These are phyloP conservation scores for Piprites chloris DNA, from an alignment of 2,113 vertebrate genomes.

Conservation along the genomic window DNA sequence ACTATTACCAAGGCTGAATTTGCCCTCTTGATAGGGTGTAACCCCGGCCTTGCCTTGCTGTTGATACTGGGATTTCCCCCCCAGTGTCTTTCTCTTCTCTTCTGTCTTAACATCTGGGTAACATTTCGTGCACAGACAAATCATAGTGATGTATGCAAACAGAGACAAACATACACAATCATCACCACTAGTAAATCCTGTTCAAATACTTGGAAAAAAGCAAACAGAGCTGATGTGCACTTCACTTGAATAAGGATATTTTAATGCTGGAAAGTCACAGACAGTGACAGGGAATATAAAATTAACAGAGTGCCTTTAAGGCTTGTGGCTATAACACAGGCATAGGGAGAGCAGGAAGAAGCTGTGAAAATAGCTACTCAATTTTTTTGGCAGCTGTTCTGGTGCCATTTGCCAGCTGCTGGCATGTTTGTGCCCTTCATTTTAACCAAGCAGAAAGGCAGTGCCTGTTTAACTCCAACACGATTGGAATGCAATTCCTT, in stretches of 20 bases:
- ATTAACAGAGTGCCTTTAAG: constrained; percentile 19
- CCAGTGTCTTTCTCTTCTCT: not conserved
- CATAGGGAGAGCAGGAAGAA: not conserved
- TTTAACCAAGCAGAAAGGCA: constrained; percentile 39
- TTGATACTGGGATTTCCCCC: not conserved
- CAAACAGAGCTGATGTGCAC: not conserved
- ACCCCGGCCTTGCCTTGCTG: not conserved
- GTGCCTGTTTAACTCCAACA: not conserved
- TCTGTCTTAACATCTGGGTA: constrained; percentile 12
- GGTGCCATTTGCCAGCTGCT: constrained; percentile 36
- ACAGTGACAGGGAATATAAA: constrained; percentile 37
- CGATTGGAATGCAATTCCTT: not conserved
- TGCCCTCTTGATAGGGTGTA: not conserved
- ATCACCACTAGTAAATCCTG: constrained; percentile 15
- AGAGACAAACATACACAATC: constrained; percentile 20
- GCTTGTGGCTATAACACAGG: not conserved
- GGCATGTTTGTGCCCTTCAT: constrained; percentile 2
- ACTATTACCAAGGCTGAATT: not conserved
- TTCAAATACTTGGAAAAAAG: not conserved
- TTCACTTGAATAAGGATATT: not conserved
- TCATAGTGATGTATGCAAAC: not conserved
- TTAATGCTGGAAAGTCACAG: not conserved
- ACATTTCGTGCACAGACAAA: not conserved
- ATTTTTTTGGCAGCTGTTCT: constrained; percentile 29
- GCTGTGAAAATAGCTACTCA: constrained; percentile 19